These are phyloP conservation scores for Trichacis sp. DNA, from an alignment of 2,888 invertebrate species.

Conservation along the genomic window DNA sequence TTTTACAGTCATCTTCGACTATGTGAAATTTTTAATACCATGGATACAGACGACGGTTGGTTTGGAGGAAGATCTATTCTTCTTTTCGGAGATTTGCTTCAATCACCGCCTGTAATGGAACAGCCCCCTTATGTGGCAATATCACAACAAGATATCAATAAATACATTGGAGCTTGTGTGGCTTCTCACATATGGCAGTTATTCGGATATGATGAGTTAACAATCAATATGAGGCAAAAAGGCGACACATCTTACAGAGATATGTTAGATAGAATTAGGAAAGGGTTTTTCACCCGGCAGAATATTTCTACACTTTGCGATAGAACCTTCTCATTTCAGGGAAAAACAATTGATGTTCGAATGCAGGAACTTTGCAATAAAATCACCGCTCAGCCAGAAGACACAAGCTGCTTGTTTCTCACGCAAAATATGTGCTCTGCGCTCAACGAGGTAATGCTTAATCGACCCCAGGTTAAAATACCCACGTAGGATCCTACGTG, in stretches of 20 bases:
- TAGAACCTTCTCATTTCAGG: slow-evolving; percentile 12
- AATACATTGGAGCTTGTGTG: slow-evolving; percentile 41
- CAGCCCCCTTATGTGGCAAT: slow-evolving; percentile 50
- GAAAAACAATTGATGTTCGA: slow-evolving; percentile 30
- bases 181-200: slow-evolving; percentile 48
- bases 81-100: slow-evolving; percentile 56
- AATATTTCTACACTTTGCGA: slow-evolving; percentile 9
- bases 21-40: slow-evolving; percentile 52
- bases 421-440: slow-evolving; percentile 51
- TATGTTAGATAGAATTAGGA: slow-evolving; percentile 16
- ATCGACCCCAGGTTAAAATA: slow-evolving; percentile 31
- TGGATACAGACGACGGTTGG: slow-evolving; percentile 51
- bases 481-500: no score
- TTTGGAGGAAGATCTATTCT: slow-evolving; percentile 54
- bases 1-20: slow-evolving; percentile 48
- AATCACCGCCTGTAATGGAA: slow-evolving; percentile 54
- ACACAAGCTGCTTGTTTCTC: slow-evolving; percentile 53
- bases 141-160: slow-evolving; percentile 40
- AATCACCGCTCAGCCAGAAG: slow-evolving; percentile 41
- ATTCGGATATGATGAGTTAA: slow-evolving; percentile 51
- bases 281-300: slow-evolving; percentile 11
- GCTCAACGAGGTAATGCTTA: slow-evolving; percentile 53
- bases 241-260: slow-evolving; percentile 40
- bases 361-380: slow-evolving; percentile 42
- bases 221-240: slow-evolving; percentile 48